Percentiles rank a stretch among this genome's conserved stretches.
phyloP scores from a whole-genome alignment of 2,797 vertebrate species.

The Coregonus ussuriensis region DNA sequence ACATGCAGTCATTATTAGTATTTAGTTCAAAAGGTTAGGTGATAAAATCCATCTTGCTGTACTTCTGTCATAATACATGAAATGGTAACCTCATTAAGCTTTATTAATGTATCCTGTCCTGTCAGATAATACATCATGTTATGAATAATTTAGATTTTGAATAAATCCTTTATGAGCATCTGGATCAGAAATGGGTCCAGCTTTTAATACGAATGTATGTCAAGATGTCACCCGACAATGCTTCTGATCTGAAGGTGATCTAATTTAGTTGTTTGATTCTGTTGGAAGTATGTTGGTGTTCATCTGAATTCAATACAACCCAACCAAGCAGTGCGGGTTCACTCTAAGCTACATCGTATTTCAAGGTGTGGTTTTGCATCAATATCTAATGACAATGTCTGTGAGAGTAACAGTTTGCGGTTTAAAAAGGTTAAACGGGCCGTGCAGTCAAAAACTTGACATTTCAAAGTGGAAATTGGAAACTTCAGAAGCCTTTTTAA shows the following conservation, averaged over 20 bases:
- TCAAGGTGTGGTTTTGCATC: neutral
- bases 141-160: constrained; percentile 34
- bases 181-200: constrained; percentile 15
- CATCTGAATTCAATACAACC: too few species aligned
- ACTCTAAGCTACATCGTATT: neutral
- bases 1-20: neutral
- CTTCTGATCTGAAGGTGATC: neutral
- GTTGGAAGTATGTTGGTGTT: neutral
- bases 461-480: too few species aligned
- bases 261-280: neutral
- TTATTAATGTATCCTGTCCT: constrained; percentile 10
- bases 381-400: neutral
- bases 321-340: too few species aligned
- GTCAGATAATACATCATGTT: constrained; percentile 24
- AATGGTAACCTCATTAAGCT: neutral
- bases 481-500: too few species aligned
- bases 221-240: neutral
- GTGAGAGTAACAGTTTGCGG: too few species aligned
- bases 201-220: constrained; percentile 20
- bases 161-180: constrained; percentile 11
- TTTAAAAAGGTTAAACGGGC: too few species aligned
- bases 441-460: too few species aligned
- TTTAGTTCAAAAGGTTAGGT: neutral
- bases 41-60: neutral
- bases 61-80: neutral